Evolutionary conservation across 2,113 vertebrate species (phyloP).

Genomic region (Cnemophilus loriae): DNA sequence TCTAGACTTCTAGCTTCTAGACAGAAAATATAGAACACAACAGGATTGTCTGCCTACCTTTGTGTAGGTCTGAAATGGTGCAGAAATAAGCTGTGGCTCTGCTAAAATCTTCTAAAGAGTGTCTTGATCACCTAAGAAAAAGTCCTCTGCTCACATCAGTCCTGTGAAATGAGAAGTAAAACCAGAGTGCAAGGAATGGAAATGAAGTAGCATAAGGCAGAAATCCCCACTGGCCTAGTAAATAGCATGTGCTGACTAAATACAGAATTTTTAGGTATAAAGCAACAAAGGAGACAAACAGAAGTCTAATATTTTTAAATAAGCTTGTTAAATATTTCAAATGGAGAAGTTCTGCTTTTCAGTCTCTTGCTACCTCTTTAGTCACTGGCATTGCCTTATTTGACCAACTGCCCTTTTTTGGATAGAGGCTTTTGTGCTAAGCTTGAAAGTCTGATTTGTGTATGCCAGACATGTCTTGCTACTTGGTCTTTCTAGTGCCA

Average conservation of each 20-base stretch:
- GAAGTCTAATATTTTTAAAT: background rate
- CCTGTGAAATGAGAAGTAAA: background rate
- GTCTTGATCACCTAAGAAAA: background rate
- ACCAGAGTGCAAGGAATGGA: background rate
- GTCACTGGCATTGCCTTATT: background rate
- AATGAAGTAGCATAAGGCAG: background rate
- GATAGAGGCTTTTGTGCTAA: background rate
- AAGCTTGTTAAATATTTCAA: background rate
- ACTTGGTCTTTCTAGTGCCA: background rate
- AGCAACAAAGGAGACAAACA: background rate
- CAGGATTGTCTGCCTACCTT: background rate
- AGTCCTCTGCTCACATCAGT: background rate
- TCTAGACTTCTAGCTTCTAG: background rate
- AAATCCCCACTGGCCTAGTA: background rate
- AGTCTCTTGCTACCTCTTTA: background rate
- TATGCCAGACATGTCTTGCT: background rate
- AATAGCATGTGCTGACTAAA: background rate
- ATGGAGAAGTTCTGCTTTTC: background rate
- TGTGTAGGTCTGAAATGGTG: background rate
- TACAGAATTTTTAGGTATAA: background rate
- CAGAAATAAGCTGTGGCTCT: background rate
- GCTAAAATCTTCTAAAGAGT: background rate
- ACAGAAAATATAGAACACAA: background rate
- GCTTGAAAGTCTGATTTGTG: background rate
- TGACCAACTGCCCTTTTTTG: background rate